These are phyloP conservation scores for Corythornis cristatus DNA, from an alignment of 2,113 vertebrate species.

Conservation along the genomic window DNA sequence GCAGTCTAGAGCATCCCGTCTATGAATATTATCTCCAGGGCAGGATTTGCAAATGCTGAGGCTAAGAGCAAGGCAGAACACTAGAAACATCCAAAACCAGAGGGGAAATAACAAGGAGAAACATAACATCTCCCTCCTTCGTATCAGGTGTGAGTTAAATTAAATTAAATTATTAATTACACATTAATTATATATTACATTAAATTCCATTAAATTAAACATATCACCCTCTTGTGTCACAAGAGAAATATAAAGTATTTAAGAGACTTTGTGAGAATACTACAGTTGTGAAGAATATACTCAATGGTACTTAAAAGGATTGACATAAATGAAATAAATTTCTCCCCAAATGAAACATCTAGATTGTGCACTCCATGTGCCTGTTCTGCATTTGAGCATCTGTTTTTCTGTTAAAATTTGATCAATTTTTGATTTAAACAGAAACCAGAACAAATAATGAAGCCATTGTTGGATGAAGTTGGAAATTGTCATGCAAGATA, in stretches of 20 bases:
- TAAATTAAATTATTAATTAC: too few relatives aligned
- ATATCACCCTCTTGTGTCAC: background rate
- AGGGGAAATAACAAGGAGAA: background rate
- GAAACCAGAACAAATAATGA: background rate
- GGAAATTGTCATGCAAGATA: background rate
- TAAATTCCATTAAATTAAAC: too few relatives aligned
- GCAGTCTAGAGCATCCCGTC: background rate
- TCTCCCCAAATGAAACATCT: fast-evolving
- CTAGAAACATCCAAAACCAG: background rate
- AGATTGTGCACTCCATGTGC: background rate
- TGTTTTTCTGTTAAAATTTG: background rate
- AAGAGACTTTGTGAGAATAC: background rate
- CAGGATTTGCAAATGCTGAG: background rate
- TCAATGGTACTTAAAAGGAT: background rate
- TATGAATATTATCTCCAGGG: background rate
- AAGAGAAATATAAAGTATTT: background rate
- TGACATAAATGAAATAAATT: background rate
- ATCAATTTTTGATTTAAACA: background rate
- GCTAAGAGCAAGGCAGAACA: background rate
- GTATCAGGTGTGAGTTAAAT: background rate
- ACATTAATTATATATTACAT: too few relatives aligned
- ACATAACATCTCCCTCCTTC: background rate
- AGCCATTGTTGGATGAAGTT: background rate
- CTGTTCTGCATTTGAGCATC: background rate
- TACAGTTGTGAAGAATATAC: background rate